A percentile compares a stretch with the other conserved stretches of the same genome.
phyloP scores from a whole-genome alignment of 2,888 invertebrate genomes.

The Exocentrus adspersus region DNA sequence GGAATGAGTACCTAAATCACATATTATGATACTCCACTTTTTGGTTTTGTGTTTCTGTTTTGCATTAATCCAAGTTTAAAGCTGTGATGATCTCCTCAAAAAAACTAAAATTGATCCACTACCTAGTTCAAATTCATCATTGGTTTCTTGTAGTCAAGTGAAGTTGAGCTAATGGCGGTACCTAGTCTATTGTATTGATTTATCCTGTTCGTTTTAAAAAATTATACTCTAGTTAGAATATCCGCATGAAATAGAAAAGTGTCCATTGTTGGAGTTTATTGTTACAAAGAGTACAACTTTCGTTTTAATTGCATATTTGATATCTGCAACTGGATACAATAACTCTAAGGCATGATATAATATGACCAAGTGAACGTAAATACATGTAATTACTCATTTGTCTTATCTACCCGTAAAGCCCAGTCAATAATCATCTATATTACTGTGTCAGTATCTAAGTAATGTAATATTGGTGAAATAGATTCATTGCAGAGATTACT shows the following conservation, averaged over 20 bases:
- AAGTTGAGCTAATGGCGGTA: too few relatives aligned
- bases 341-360: constrained; percentile 17
- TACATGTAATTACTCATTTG: constrained; percentile 22
- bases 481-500: constrained; percentile 23
- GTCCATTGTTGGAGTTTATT: constrained; percentile 10
- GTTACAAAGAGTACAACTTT: constrained; percentile 20
- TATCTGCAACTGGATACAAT: constrained; percentile 21
- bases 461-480: constrained; percentile 19
- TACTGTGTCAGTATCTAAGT: constrained; percentile 17
- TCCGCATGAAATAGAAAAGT: background rate
- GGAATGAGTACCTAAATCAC: too few relatives aligned
- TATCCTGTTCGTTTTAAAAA: too few relatives aligned
- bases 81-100: too few relatives aligned
- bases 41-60: too few relatives aligned
- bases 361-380: constrained; percentile 24
- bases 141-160: too few relatives aligned
- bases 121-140: too few relatives aligned
- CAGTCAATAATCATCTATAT: constrained; percentile 26
- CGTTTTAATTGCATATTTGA: constrained; percentile 24
- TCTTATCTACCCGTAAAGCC: constrained; percentile 18
- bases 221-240: too few relatives aligned
- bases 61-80: too few relatives aligned
- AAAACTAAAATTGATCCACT: too few relatives aligned
- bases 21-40: too few relatives aligned
- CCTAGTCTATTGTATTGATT: too few relatives aligned